These are phyloP conservation scores for Naso thynnoides DNA, from an alignment of 2,797 vertebrate genomes.

Conservation along the genomic window DNA sequence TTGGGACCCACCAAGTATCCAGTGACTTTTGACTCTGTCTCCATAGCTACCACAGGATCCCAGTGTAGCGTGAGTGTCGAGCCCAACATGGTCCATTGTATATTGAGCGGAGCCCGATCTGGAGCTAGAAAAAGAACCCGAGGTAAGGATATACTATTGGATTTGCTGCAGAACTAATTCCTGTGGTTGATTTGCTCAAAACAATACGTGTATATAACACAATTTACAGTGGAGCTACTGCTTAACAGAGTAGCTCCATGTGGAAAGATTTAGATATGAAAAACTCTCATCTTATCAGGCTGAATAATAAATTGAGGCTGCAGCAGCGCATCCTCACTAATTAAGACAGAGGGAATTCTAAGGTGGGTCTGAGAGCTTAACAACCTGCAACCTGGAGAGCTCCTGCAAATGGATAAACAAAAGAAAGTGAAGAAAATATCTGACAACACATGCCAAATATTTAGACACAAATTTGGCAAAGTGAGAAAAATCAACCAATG, in stretches of 20 bases:
- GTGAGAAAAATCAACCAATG: not conserved
- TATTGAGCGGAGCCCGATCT: constrained; percentile 91
- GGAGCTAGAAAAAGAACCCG: constrained; percentile 84
- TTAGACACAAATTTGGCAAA: not conserved
- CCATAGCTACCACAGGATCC: constrained; percentile 92
- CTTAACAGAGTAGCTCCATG: not conserved
- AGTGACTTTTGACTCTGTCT: constrained; percentile 94
- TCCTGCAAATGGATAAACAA: not conserved
- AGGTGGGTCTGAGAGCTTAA: not conserved
- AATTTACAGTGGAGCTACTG: not conserved
- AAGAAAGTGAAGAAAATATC: not conserved
- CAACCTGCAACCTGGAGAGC: constrained; percentile 7
- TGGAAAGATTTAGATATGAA: constrained; percentile 1
- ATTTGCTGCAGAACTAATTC: not conserved
- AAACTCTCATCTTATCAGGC: not conserved
- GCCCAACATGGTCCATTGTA: constrained; percentile 93
- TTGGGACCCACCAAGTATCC: constrained; percentile 90
- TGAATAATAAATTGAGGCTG: constrained; percentile 16
- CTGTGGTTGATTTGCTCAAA: not conserved
- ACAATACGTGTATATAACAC: not conserved
- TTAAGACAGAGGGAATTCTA: constrained; percentile 19
- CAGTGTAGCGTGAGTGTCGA: constrained; percentile 92
- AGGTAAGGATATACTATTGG: not conserved
- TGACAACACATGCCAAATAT: not conserved
- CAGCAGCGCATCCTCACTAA: constrained; percentile 2